These are phyloP conservation scores for Macrotis lagotis DNA, from an alignment of 2,113 vertebrate species.

Conservation along the genomic window DNA sequence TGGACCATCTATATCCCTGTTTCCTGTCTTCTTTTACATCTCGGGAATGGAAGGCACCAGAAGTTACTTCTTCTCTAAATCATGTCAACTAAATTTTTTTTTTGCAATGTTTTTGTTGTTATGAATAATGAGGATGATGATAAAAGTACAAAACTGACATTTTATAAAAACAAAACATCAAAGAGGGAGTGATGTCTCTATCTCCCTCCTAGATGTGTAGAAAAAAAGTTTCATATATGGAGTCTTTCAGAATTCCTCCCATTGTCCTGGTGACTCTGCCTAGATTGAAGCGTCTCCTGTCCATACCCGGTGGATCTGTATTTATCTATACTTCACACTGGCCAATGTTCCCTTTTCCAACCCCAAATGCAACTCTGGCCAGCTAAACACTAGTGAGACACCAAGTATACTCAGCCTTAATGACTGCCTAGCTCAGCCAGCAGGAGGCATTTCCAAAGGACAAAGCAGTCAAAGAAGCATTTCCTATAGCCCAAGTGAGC, in stretches of 20 bases:
- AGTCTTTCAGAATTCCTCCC: slow-evolving; percentile 28
- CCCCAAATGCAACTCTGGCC: slow-evolving; percentile 56
- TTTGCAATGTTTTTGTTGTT: not conserved
- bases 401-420: slow-evolving; percentile 69
- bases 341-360: slow-evolving; percentile 42
- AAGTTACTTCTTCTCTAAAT: not conserved
- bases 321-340: slow-evolving; percentile 60
- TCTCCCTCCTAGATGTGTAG: not conserved
- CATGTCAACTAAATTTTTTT: not conserved
- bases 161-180: not conserved
- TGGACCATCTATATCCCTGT: not conserved
- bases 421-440: slow-evolving; percentile 64
- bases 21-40: not conserved
- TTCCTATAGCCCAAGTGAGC: not conserved
- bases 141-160: not conserved
- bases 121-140: not conserved
- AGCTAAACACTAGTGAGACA: slow-evolving; percentile 68
- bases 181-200: not conserved
- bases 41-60: not conserved
- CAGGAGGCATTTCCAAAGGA: slow-evolving; percentile 77
- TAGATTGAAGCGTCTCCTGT: slow-evolving; percentile 59
- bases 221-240: slow-evolving; percentile 52
- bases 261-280: slow-evolving; percentile 29
- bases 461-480: slow-evolving; percentile 56
- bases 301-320: slow-evolving; percentile 61